Conservation (phyloP, 2,113 vertebrate genomes). For the Engraulis encrasicolus region DNA sequence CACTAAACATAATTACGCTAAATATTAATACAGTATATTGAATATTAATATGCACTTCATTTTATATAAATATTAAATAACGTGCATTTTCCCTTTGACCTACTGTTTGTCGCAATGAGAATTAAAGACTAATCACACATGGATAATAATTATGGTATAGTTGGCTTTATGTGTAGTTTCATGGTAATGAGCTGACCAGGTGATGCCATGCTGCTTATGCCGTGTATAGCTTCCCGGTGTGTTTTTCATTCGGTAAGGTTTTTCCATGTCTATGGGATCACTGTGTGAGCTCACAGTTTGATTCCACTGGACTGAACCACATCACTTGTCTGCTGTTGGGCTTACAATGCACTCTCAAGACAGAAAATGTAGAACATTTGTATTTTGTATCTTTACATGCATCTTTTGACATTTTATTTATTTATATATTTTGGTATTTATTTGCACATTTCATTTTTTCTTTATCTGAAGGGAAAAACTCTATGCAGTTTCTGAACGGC, state of each 20-base stretch:
- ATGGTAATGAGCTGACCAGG: too few relatives aligned
- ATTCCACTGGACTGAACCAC: neutral
- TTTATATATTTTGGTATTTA: too few relatives aligned
- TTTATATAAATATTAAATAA: too few relatives aligned
- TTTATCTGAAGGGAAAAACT: neutral
- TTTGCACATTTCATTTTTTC: neutral
- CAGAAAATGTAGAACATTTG: neutral
- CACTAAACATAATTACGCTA: too few relatives aligned
- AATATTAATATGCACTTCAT: too few relatives aligned
- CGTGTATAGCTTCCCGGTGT: too few relatives aligned
- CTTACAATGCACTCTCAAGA: neutral
- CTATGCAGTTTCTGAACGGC: constrained; percentile 55
- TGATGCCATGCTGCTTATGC: too few relatives aligned
- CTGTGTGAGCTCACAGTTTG: neutral
- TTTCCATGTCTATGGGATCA: neutral
- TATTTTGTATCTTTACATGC: neutral
- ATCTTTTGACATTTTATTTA: neutral
- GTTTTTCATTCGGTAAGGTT: too few relatives aligned
- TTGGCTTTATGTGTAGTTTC: neutral
- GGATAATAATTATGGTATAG: too few relatives aligned
- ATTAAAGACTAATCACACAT: neutral
- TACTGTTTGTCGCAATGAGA: neutral
- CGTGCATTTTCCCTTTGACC: neutral
- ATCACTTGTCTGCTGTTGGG: neutral
- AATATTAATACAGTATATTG: too few relatives aligned